Percentiles rank a stretch among this genome's conserved stretches.
phyloP scores from a whole-genome alignment of 2,113 vertebrate species.

The Guaruba guarouba region DNA sequence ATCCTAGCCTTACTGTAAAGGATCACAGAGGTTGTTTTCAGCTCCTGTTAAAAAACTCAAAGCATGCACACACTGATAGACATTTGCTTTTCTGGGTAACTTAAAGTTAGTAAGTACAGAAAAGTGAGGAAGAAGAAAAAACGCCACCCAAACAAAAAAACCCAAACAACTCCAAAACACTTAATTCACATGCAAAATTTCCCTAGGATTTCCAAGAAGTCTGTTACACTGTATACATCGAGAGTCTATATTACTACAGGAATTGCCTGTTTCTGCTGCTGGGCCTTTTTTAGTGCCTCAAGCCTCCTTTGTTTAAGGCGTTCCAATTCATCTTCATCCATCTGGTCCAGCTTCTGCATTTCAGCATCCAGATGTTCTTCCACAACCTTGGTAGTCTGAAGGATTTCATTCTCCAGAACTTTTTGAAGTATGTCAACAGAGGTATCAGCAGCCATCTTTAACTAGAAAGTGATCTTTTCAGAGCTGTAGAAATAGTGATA shows the following conservation, averaged over 20 bases:
- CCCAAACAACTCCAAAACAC: not conserved
- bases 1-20: not conserved
- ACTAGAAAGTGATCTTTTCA: not conserved
- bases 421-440: conserved; percentile 84
- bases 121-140: not conserved
- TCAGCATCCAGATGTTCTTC: conserved; percentile 91
- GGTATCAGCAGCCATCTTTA: conserved; percentile 82
- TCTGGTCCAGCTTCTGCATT: conserved; percentile 85
- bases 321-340: conserved; percentile 94
- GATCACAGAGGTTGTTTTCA: not conserved
- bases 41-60: not conserved
- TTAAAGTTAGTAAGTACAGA: not conserved
- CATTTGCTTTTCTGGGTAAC: not conserved
- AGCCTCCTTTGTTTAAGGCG: conserved; percentile 88
- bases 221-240: not conserved
- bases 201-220: not conserved
- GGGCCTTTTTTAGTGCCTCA: conserved; percentile 89
- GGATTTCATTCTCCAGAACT: conserved; percentile 86
- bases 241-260: not conserved
- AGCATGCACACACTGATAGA: not conserved
- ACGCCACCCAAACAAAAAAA: not conserved
- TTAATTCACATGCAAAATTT: not conserved
- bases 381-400: conserved; percentile 85
- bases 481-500: conserved; percentile 14
- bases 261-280: conserved; percentile 96